Percentiles rank a stretch among this genome's conserved stretches.
Evolutionary conservation across 1,140 invertebrate species (phyloP).

Genomic region (Neodiprion lecontei): DNA sequence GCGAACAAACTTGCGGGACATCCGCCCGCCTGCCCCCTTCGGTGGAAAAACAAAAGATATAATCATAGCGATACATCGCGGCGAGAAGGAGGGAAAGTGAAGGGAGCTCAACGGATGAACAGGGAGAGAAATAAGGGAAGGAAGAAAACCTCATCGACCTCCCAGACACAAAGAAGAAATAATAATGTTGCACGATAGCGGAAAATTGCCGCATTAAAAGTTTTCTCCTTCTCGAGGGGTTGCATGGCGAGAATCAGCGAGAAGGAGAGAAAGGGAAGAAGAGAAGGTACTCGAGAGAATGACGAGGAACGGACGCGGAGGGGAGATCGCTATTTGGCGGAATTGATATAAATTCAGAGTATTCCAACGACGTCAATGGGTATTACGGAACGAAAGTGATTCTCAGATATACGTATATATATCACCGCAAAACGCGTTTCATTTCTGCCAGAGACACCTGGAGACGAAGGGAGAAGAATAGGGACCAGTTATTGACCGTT

Average conservation of each 20-base stretch:
- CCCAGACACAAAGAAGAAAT: slow-evolving; percentile 11
- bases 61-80: background rate
- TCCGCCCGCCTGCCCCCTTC: background rate
- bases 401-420: background rate
- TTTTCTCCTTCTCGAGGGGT: slow-evolving; percentile 3
- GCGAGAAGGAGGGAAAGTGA: background rate
- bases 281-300: background rate
- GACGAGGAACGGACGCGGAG: too few relatives aligned
- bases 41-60: background rate
- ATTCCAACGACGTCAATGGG: background rate
- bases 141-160: background rate
- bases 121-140: background rate
- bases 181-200: slow-evolving; percentile 14
- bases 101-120: background rate
- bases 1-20: background rate
- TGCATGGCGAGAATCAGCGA: background rate
- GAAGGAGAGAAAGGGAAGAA: background rate
- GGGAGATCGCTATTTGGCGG: background rate
- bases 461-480: too few relatives aligned
- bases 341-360: too few relatives aligned
- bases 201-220: slow-evolving; percentile 15
- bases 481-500: too few relatives aligned
- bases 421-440: too few relatives aligned
- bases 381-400: background rate
- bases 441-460: too few relatives aligned